Evolutionary conservation across 2,113 vertebrate genomes (phyloP).

Genomic region (Odontophorus gujanensis): DNA sequence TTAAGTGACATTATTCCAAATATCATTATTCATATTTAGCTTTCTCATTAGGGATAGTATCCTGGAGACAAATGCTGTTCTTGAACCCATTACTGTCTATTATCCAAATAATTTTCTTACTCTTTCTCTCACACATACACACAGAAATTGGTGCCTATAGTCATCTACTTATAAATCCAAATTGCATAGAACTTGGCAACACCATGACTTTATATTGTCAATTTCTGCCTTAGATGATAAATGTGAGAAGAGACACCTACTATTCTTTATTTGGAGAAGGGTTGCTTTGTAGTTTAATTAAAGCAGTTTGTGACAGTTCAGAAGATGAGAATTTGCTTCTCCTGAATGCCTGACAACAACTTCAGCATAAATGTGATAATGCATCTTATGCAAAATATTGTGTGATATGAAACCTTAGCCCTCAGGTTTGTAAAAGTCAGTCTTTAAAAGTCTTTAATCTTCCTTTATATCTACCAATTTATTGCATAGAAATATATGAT

Average conservation of each 20-base stretch:
- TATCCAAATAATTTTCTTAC: not conserved
- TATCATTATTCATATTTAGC: not conserved
- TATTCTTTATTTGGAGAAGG: conserved; percentile 22
- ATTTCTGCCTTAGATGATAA: conserved; percentile 36
- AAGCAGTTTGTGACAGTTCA: conserved; percentile 52
- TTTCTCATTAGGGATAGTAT: not conserved
- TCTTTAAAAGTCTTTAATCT: not conserved
- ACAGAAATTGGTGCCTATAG: not conserved
- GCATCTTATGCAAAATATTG: not conserved
- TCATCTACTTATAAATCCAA: conserved; percentile 15
- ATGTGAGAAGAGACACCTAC: conserved; percentile 4
- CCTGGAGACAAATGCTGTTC: not conserved
- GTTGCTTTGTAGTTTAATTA: conserved; percentile 54
- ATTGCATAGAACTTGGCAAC: not conserved
- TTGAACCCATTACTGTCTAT: not conserved
- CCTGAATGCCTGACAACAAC: conserved; percentile 45
- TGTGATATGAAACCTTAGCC: not conserved
- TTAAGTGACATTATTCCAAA: not conserved
- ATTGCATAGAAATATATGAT: not conserved
- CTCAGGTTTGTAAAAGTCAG: not conserved
- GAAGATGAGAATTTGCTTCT: conserved; percentile 8
- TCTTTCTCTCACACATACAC: not conserved
- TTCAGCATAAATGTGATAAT: conserved; percentile 18
- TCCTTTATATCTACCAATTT: conserved; percentile 1
- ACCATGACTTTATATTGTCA: conserved; percentile 52